Percentiles rank a stretch among this genome's conserved stretches.
These are phyloP conservation scores for Caenorhabditis becei DNA, from an alignment of 2,888 invertebrate species.

Conservation along the genomic window DNA sequence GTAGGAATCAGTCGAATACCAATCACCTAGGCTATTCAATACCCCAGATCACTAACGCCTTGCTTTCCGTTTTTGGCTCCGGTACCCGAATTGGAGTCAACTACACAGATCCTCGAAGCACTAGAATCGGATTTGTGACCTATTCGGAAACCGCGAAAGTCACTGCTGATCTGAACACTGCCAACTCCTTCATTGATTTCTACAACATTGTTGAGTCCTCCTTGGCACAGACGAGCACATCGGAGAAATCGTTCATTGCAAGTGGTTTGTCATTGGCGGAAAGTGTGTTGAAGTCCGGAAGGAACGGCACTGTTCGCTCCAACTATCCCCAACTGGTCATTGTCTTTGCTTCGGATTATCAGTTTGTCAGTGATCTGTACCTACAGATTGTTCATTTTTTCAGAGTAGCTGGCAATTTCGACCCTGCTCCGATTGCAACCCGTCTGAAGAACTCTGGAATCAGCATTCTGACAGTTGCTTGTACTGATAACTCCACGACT, in stretches of 20 bases:
- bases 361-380: too few relatives aligned
- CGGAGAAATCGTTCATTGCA: conserved; percentile 19
- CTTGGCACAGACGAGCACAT: conserved; percentile 4
- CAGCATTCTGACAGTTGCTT: too few relatives aligned
- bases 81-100: conserved; percentile 26
- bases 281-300: conserved; percentile 11
- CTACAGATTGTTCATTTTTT: too few relatives aligned
- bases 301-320: conserved; percentile 8
- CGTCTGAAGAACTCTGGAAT: too few relatives aligned
- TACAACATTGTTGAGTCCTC: conserved; percentile 28
- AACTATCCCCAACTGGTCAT: conserved; percentile 26
- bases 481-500: too few relatives aligned
- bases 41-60: conserved; percentile 21
- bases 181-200: conserved; percentile 18
- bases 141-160: conserved; percentile 19
- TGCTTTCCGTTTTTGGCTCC: conserved; percentile 31
- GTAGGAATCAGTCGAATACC: too few relatives aligned
- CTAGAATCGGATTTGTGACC: conserved; percentile 43
- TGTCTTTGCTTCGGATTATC: conserved; percentile 35
- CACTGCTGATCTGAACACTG: conserved; percentile 7
- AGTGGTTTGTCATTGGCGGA: conserved; percentile 28
- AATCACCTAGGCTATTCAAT: too few relatives aligned
- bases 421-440: too few relatives aligned
- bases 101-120: conserved; percentile 35
- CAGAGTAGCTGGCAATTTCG: too few relatives aligned